Evolutionary conservation across 2,113 vertebrate genomes (phyloP), one percentile per base, ranked within the genome.

Genomic region (Oceanites oceanicus): DNA sequence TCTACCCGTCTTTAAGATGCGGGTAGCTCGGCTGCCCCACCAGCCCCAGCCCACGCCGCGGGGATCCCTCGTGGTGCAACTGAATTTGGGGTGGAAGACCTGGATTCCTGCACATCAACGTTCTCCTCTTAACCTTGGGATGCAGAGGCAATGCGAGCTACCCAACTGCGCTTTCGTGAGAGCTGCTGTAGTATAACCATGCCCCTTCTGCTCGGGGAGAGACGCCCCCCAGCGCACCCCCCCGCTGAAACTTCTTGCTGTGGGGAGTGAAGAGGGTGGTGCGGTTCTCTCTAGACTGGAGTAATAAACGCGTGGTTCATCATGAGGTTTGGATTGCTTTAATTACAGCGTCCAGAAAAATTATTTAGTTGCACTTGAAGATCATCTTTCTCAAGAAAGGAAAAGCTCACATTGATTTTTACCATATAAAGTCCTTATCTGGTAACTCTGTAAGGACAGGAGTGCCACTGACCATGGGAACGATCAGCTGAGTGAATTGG

Each of bases 141-240:
- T 9, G 25, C 44, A 5, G 56, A 19, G 58, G n/a, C 13, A 9
- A 26, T 0, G 29, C 8, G 56, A 81, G 4, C 18, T 27, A 3
- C 6, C 10, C 62, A 45, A 10, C 4, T 2, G 13, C 1, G 2
- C 29, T 10, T 45, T 29, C 40, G 55, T 34, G 38, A 11, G 14
- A 22, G 36, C 36, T 70, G 56, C 70, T 4, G 0, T 19, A 7
- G 36, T 7, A 2, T 2, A 52, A 34, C 23, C 5, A 0, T 15
- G 5, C 23, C 17, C 34, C 30, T 7, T 6, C 10, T 8, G 6
- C 12, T 22, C 0, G 5, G 78, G 56, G 56, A 61, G 30, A 40
- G 40, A 38, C 38, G 38, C 38, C 38, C 38, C 38, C 38, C 56
- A 10, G 38, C 58, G 7, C 18, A 1, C 45, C 45, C 27, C 0